Base-by-base conservation (phyloP, 1,140 invertebrate species). In the Centruroides sculpturatus region DNA sequence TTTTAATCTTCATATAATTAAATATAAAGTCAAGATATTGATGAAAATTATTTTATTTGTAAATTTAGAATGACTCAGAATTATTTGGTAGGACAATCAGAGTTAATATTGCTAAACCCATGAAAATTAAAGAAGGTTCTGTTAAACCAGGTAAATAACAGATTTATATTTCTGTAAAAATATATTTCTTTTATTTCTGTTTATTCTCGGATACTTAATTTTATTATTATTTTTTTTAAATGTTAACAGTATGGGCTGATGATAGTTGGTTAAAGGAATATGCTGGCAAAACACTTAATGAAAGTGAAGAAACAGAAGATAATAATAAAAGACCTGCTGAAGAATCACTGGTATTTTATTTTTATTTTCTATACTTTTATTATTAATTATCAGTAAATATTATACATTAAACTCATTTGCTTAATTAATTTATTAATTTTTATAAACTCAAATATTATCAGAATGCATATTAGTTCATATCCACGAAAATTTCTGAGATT, bases 71-170 rank as follows among this genome's bases (percentile, higher is more conserved):
- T 80, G 93, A 99, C 73, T 89, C 92, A 0, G 96, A 99, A 77
- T 76, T 99, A 13, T 99, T 93, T 82, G 96, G 96, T 0, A 81
- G 92, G 65, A 98, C 94, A 59, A 91, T 99, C 65, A 80, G 94
- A 69, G 94, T 98, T 2, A 99, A 98, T 73, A 82, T 98, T 64
- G 95, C 96, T 0, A 96, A 96, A 69, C 95, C 96, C 35, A 89
- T 92, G 69, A 85, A 89, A 68, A 89, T 96, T 53, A 94, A 93
- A 72, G 92, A 96, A 79, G 92, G 91, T 59, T 94, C 90, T 11
- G 87, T 89, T 3, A 83, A 88, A 59, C 54, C 68, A 59, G 64
- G 64, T 65, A 61, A 35, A 36, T 53, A 23, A 53, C 8, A 23
- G 7, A n/a, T 34, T 51, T n/a, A 2, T 34, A 12, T 51, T 34